Evolutionary conservation across 1,140 invertebrate genomes (phyloP).

Genomic region (Ips nitidus): DNA sequence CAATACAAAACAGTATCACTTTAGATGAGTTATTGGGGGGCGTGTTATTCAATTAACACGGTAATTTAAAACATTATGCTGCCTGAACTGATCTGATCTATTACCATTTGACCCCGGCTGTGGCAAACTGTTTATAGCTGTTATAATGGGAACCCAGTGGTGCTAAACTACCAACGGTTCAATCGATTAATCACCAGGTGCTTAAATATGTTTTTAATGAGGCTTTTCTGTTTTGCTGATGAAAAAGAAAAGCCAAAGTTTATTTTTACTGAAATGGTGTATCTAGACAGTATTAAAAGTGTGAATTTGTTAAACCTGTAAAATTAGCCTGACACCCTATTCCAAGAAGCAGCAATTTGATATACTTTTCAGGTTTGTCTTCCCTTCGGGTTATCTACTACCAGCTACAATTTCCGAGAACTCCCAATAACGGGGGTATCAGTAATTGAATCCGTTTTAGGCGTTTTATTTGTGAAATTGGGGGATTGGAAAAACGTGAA

Average conservation of each 20-base stretch:
- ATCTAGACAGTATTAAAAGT: no score
- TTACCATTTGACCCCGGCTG: conserved; percentile 8
- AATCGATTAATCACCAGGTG: conserved; percentile 8
- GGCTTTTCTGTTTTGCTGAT: no score
- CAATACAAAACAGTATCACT: background rate
- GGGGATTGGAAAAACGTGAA: background rate
- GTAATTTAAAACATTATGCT: conserved; percentile 16
- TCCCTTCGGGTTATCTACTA: background rate
- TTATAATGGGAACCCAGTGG: conserved; percentile 12
- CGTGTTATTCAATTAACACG: conserved; percentile 13
- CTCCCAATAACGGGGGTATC: background rate
- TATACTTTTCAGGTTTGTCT: background rate
- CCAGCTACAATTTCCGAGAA: background rate
- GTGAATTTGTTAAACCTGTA: no score
- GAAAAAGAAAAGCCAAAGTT: no score
- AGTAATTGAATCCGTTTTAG: background rate
- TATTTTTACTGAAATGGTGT: no score
- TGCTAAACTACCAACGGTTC: conserved; percentile 5
- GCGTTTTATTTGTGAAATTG: conserved; percentile 1
- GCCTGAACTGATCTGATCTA: conserved; percentile 9
- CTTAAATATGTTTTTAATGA: no score
- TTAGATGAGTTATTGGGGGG: conserved; percentile 6
- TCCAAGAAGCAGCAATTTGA: background rate
- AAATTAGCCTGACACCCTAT: background rate
- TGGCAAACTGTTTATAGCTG: conserved; percentile 3